Base-by-base conservation (phyloP, 2,888 invertebrate genomes). In the Harpalus rufipes region DNA sequence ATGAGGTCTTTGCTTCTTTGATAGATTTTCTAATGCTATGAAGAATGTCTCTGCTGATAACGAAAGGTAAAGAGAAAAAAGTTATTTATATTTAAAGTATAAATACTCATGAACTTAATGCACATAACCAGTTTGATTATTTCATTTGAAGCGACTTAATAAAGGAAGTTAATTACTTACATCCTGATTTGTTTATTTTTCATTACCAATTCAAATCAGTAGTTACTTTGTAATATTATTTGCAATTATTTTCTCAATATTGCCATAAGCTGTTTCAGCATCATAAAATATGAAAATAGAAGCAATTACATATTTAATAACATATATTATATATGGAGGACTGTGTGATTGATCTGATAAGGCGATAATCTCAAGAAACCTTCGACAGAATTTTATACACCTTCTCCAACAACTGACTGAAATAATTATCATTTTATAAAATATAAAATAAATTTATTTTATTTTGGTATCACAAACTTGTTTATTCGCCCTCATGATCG, bases 81-180 rank as follows among this genome's bases (percentile, higher is more conserved):
- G 10, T 56, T 56, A 51, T 44, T 74, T 44, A 10, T 41, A 14
- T 72, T 74, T 74, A 63, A 68, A 14, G 41, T 41, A 44, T 16
- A 68, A 44, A 74, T 74, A 74, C 7, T 14, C 32, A 44, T 44
- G 18, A 74, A 74, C 12, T 44, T 74, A 74, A 74, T 74, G 72
- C 2, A 74, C 44, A 74, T 4, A 74, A 74, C 72, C 72, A 74
- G 72, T 74, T 39, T 74, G 14, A 74, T 74, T 74, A 74, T 74
- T 44, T 68, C 68, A n/a, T 16, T 16, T 74, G 18, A 74, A 18
- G 68, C 32, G 68, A 68, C 68, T 74, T 74, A 74, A 74, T 74
- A 44, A 74, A 74, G 72, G 72, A 74, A 74, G 72, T 74, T 74
- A 74, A 74, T 74, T 74, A 74, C 51, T 44, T 16, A 74, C 72